A percentile compares a stretch with the other conserved stretches of the same genome.
Evolutionary conservation across 2,797 vertebrate species (phyloP).

Genomic region (Remorina albescens): DNA sequence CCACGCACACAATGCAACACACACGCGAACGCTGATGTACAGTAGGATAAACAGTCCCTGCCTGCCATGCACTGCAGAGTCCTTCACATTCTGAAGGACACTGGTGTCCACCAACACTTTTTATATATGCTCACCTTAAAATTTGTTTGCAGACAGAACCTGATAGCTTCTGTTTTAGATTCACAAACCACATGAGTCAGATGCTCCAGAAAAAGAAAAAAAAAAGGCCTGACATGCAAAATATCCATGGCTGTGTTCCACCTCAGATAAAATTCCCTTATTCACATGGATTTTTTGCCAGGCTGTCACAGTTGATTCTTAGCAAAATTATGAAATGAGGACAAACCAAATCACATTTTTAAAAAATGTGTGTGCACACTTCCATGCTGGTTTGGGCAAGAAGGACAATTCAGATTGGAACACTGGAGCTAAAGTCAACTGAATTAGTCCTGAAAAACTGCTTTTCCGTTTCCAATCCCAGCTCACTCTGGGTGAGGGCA

Average conservation of each 20-base stretch:
- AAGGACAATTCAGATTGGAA: not conserved
- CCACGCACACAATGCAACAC: conserved; percentile 43
- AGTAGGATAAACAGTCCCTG: conserved; percentile 16
- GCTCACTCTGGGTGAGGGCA: too few relatives aligned
- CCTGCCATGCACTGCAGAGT: conserved; percentile 19
- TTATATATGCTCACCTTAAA: conserved; percentile 35
- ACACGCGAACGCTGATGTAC: conserved; percentile 24
- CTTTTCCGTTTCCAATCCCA: too few relatives aligned
- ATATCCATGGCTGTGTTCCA: conserved; percentile 14
- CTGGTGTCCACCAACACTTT: conserved; percentile 8
- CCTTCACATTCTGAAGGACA: conserved; percentile 42
- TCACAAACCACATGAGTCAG: not conserved
- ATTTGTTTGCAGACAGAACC: conserved; percentile 28
- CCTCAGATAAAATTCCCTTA: conserved; percentile 17
- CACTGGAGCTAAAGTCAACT: too few relatives aligned
- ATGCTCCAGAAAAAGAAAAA: not conserved
- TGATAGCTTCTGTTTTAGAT: not conserved
- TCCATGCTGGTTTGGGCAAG: not conserved
- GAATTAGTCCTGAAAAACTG: not conserved
- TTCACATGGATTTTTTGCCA: conserved; percentile 15
- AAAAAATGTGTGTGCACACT: not conserved
- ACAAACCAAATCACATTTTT: not conserved
- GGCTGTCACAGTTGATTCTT: not conserved
- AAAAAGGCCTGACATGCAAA: not conserved
- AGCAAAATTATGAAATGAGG: not conserved